Evolutionary conservation across 2,113 vertebrate species (phyloP).

Genomic region (Alligator sinensis): DNA sequence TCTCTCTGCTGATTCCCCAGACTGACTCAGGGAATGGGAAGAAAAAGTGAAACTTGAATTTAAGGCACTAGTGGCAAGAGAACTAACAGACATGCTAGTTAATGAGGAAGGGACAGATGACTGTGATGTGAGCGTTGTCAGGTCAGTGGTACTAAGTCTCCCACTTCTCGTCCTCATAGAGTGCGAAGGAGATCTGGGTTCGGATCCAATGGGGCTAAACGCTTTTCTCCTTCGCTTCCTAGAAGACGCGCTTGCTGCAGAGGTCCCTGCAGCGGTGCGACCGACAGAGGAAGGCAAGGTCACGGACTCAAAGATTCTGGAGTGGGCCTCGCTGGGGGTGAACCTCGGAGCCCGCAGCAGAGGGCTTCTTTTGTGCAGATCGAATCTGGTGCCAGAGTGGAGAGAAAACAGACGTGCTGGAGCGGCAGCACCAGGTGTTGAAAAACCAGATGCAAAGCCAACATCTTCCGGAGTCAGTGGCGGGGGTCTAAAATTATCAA

Average conservation of each 20-base stretch:
- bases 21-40: slow-evolving; percentile 80
- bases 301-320: slow-evolving; percentile 96
- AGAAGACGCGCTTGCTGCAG: slow-evolving; percentile 76
- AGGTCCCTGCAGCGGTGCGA: slow-evolving; percentile 81
- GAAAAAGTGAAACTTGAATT: slow-evolving; percentile 86
- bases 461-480: slow-evolving; percentile 96
- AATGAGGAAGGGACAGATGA: slow-evolving; percentile 85
- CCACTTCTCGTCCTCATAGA: slow-evolving; percentile 97
- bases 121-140: slow-evolving; percentile 79
- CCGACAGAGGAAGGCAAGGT: slow-evolving; percentile 86
- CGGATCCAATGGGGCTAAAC: slow-evolving; percentile 84
- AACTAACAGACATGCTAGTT: slow-evolving; percentile 88
- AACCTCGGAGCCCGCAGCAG: slow-evolving; percentile 93
- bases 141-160: slow-evolving; percentile 87
- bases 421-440: slow-evolving; percentile 75
- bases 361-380: slow-evolving; percentile 91
- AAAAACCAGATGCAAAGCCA: slow-evolving; percentile 87
- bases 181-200: slow-evolving; percentile 93
- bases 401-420: slow-evolving; percentile 90
- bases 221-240: slow-evolving; percentile 85
- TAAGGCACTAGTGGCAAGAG: slow-evolving; percentile 98
- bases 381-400: slow-evolving; percentile 88
- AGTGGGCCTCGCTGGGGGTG: slow-evolving; percentile 97
- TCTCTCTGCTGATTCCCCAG: slow-evolving; percentile 81
- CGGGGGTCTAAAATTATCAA: slow-evolving; percentile 97